These are phyloP conservation scores for Lysiphlebus fabarum DNA, from an alignment of 1,140 invertebrate species.

Conservation along the genomic window DNA sequence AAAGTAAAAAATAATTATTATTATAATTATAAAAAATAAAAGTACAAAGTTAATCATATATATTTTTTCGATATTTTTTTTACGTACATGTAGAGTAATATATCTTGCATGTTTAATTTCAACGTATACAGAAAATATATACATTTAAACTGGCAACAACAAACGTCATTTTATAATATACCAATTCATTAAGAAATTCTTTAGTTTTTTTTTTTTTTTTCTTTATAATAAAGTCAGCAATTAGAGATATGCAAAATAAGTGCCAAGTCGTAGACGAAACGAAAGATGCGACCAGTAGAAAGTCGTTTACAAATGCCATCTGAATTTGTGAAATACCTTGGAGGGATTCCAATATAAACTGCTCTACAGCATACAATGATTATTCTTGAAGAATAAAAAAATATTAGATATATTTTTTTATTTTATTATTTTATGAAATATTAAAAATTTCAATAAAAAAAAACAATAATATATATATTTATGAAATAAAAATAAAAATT, in stretches of 20 bases:
- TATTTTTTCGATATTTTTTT: not conserved
- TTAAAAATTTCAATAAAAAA: slow-evolving; percentile 13
- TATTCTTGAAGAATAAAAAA: too few relatives aligned
- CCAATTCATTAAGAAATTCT: slow-evolving; percentile 23
- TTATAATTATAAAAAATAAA: too few relatives aligned
- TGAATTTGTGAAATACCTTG: slow-evolving; percentile 22
- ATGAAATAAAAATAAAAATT: slow-evolving; percentile 23
- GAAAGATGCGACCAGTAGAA: slow-evolving; percentile 5
- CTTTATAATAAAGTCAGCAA: slow-evolving; percentile 20
- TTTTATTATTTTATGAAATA: not conserved
- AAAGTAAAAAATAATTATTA: too few relatives aligned
- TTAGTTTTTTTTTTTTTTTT: slow-evolving; percentile 7
- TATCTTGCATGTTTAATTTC: slow-evolving; percentile 1
- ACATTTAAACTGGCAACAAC: slow-evolving; percentile 1
- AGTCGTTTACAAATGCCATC: slow-evolving; percentile 15
- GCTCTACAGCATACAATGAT: not conserved
- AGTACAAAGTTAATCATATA: too few relatives aligned
- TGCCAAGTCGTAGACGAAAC: slow-evolving; percentile 14
- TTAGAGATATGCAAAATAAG: slow-evolving; percentile 26
- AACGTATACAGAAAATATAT: slow-evolving; percentile 2
- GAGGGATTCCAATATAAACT: slow-evolving; percentile 25
- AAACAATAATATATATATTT: too few relatives aligned
- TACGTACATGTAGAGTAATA: not conserved
- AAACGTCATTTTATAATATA: slow-evolving; percentile 16
- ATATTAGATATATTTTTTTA: not conserved